Evolutionary conservation across 2,113 vertebrate genomes (phyloP).

Genomic region (Tricholaema leucomelas): DNA sequence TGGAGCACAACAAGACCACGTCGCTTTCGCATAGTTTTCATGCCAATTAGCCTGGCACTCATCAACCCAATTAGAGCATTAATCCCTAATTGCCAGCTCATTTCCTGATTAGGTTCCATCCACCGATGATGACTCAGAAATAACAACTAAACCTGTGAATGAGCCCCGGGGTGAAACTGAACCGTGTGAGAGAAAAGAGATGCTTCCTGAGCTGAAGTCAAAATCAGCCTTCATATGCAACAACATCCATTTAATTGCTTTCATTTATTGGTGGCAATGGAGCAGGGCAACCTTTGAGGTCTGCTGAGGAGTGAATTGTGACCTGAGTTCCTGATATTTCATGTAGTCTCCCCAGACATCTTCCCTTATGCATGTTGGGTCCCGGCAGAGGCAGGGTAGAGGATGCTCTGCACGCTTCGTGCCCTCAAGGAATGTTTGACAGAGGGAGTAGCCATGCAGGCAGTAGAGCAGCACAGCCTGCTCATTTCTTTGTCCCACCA

Average conservation of each 20-base stretch:
- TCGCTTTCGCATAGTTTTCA: background rate
- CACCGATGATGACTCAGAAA: background rate
- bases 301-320: background rate
- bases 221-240: background rate
- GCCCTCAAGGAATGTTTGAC: fast-evolving
- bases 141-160: slow-evolving; percentile 5
- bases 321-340: background rate
- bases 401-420: fast-evolving
- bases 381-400: background rate
- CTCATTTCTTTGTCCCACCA: background rate
- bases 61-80: slow-evolving; percentile 6
- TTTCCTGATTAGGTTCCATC: slow-evolving; percentile 33
- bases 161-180: background rate
- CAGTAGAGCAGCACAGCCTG: background rate
- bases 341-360: background rate
- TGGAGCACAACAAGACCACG: background rate
- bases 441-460: background rate
- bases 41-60: background rate
- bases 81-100: slow-evolving; percentile 1
- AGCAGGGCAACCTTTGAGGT: background rate
- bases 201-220: background rate
- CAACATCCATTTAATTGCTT: background rate
- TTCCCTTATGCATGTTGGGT: fast-evolving
- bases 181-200: background rate
- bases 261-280: background rate